Evolutionary conservation across 2,797 vertebrate species (phyloP), one percentile per base, ranked within the genome.

Genomic region (Arremon brunneinucha): DNA sequence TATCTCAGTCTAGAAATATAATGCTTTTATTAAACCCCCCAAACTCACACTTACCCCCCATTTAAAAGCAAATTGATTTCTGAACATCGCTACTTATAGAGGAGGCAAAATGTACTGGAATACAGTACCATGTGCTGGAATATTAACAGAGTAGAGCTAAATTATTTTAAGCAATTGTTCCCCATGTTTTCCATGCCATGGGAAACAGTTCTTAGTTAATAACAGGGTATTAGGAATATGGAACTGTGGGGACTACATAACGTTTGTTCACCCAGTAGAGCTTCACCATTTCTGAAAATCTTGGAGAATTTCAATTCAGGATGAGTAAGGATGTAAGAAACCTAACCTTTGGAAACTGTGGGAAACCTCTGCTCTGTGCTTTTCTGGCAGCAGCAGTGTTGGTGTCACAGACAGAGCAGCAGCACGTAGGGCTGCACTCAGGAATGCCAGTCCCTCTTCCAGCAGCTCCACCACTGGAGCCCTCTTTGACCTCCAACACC

Each of bases 1-100:
- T 63, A 78, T 56, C 52, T 90, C 21, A 60, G 14, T 23, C 21
- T 59, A 74, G 67, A 90, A 81, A 83, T 16, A 12, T 8, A 55
- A 62, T 20, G 14, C 8, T 57, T 86, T 88, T 65, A 86, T 44
- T 55, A 63, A 21, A 16, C 4, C 2, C 2, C 18, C 14, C 20
- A 70, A 65, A 59, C 4, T 32, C 50, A 11, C 18, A 7, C 5
- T 8, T 12, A 8, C 1, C 4, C 5, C 1, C 4, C 5, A 4
- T 35, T 81, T 77, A 53, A 89, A 89, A 67, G 1, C 23, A 74
- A 7, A 12, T 15, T 77, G 7, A 26, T 81, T 87, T 88, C 68
- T 79, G 34, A 91, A 81, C 8, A 12, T 14, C 67, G 18, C 22
- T 64, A 3, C 4, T 67, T 22, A 20, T 2, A 75, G 32, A 75